A percentile compares a stretch with the other conserved stretches of the same genome.
phyloP scores from a whole-genome alignment of 2,797 vertebrate species.

The Schizopygopsis malacanthus region DNA sequence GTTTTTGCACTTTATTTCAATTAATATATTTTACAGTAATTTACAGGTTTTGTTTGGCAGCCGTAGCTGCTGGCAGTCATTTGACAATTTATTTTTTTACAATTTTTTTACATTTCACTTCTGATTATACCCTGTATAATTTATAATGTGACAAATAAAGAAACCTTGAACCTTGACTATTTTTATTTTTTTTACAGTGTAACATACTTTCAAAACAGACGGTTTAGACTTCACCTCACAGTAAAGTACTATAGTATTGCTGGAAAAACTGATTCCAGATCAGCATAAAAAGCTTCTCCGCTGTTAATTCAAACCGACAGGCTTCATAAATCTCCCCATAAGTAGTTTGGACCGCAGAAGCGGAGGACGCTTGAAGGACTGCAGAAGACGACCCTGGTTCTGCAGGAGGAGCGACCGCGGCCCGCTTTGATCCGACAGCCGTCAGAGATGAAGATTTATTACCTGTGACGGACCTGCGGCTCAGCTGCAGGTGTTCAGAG shows the following conservation, averaged over 20 bases:
- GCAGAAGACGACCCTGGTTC: background rate
- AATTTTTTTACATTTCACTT: too few species aligned
- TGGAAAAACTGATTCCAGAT: background rate
- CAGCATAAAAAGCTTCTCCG: background rate
- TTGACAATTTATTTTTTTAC: too few species aligned
- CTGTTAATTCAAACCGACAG: background rate
- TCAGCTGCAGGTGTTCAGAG: conserved; percentile 61
- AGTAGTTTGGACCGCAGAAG: background rate
- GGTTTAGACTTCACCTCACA: background rate
- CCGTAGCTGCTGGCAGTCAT: too few species aligned
- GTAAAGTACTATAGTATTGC: background rate
- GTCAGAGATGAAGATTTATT: conserved; percentile 77
- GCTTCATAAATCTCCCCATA: background rate
- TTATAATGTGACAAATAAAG: too few species aligned
- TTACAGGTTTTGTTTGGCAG: too few species aligned
- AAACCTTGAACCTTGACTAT: too few species aligned
- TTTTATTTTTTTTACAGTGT: too few species aligned
- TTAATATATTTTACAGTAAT: too few species aligned
- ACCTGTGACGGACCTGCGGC: conserved; percentile 48
- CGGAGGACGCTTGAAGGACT: conserved; percentile 5
- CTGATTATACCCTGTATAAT: too few species aligned
- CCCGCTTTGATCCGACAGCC: conserved; percentile 49
- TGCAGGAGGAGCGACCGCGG: background rate
- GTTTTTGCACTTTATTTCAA: too few species aligned
- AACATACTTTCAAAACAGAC: background rate